These are phyloP conservation scores for Papilio helenus DNA, from an alignment of 1,140 invertebrate species.

Conservation along the genomic window DNA sequence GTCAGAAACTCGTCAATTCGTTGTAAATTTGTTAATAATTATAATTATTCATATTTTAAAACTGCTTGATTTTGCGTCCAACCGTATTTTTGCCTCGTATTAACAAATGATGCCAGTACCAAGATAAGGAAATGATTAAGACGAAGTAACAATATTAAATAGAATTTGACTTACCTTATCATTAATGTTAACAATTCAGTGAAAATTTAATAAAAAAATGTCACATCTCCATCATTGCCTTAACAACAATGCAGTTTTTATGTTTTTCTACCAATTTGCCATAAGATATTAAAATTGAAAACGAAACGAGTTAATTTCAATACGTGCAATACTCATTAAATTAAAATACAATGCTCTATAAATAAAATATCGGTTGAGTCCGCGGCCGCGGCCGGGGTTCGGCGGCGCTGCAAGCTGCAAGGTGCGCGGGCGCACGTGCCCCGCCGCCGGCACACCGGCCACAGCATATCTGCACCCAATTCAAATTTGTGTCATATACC, in stretches of 20 bases:
- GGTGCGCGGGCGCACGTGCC: conserved; percentile 78
- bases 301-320: conserved; percentile 15
- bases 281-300: conserved; percentile 22
- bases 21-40: neutral
- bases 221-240: neutral
- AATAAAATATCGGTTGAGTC: conserved; percentile 68
- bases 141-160: too few species aligned
- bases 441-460: conserved; percentile 62
- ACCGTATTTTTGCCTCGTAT: neutral
- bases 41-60: neutral
- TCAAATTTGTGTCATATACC: conserved; percentile 80
- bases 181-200: neutral
- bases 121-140: too few species aligned
- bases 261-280: conserved; percentile 30
- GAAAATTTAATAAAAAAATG: neutral
- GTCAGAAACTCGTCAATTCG: conserved; percentile 21
- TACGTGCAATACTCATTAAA: conserved; percentile 41
- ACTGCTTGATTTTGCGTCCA: neutral
- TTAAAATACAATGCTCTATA: conserved; percentile 54
- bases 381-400: conserved; percentile 50
- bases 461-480: conserved; percentile 72
- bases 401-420: conserved; percentile 63
- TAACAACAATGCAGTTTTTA: neutral
- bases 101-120: neutral
- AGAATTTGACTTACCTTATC: too few species aligned